Base-by-base conservation (phyloP, 2,888 invertebrate species). In the Trachelus stipa region DNA sequence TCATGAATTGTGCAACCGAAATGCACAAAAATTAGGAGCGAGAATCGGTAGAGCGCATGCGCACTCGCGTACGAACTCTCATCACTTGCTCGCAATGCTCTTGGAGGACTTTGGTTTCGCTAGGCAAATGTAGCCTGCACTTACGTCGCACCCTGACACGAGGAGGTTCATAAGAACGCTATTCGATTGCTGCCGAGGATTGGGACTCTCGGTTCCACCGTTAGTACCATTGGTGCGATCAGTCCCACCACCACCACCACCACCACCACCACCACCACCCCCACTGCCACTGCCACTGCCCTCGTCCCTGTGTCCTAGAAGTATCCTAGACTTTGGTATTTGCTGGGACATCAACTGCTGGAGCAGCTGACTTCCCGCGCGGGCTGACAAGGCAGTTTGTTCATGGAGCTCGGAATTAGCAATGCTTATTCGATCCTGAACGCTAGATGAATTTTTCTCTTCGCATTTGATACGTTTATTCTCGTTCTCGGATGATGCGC, bases 71-170 rank as follows among this genome's bases (percentile, higher is more conserved):
- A 75, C n/a, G 68, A n/a, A 30, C 23, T 73, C 31, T 73, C 35
- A 82, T 91, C 90, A 91, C 87, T 90, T 89, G 83, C 87, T 90
- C 79, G 89, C 85, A 79, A 90, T 88, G 81, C 86, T 81, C 84
- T 79, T 76, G 81, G 76, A 75, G 77, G 89, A 86, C 86, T 91
- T 91, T 82, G 90, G 88, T 83, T 92, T 90, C 91, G 96, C 95
- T 92, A 96, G 94, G 92, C 97, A 97, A 90, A 96, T 95, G 92
- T 98, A 98, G 85, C 98, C 98, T 86, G 97, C 96, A 93, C 96
- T 96, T 91, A 97, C 96, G 92, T 98, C 98, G 92, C 97, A 98
- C 88, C 98, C 98, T 94, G 97, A 97, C 93, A 98, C 96, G 93
- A 98, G 94, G 86, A 98, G 95, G 93, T 98, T 98, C 95, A 97